Evolutionary conservation across 2,797 vertebrate genomes (phyloP).

Genomic region (Ateles fusciceps): DNA sequence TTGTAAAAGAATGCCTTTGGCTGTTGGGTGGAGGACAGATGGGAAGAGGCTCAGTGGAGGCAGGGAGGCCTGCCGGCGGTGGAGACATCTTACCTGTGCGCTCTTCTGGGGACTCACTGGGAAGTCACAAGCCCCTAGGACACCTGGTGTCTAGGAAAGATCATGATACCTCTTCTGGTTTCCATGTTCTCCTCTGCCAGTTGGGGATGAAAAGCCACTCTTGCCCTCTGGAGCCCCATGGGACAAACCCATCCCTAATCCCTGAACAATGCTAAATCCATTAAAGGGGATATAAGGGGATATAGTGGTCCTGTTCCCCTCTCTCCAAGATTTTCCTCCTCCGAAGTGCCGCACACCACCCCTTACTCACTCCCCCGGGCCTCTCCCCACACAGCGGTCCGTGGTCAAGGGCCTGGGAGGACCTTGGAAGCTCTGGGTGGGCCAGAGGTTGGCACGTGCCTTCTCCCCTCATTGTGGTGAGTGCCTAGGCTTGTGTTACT

Average conservation of each 20-base stretch:
- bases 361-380: neutral
- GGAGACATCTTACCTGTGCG: rapidly evolving
- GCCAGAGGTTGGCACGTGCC: no score
- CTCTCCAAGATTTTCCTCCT: neutral
- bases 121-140: rapidly evolving
- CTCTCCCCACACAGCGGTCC: neutral
- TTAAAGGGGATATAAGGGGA: neutral
- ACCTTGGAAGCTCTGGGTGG: neutral
- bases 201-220: neutral
- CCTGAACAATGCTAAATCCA: rapidly evolving
- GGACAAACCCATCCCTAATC: neutral
- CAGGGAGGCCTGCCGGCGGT: neutral
- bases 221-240: no score
- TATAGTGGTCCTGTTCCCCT: rapidly evolving
- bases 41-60: neutral
- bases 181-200: neutral
- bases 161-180: rapidly evolving
- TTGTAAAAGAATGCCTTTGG: neutral
- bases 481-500: neutral
- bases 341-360: rapidly evolving
- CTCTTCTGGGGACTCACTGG: rapidly evolving
- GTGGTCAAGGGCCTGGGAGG: neutral
- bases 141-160: neutral
- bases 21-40: neutral
- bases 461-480: neutral